Evolutionary conservation across 2,113 vertebrate species (phyloP), one percentile per base, ranked within the genome.

Genomic region (Ammodramus savannarum): DNA sequence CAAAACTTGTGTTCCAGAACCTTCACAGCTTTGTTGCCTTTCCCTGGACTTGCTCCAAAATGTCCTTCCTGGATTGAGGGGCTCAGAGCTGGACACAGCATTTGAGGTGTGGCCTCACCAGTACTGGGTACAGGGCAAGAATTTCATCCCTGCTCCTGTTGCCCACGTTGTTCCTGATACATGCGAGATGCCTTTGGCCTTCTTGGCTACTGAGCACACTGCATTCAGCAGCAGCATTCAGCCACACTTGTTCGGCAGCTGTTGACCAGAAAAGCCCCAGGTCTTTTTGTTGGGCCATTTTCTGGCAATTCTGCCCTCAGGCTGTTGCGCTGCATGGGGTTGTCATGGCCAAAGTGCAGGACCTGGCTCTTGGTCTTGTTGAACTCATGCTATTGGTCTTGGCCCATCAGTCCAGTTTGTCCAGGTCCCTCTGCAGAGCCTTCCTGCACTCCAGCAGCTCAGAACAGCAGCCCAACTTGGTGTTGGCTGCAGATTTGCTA

Each of bases 391-490:
- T 23, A 1, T 6, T 49, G 49, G 21, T 27, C 38, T 59, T 38
- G 27, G 68, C 21, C 25, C 17, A 51, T 58, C 2, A 0, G 22
- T 66, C 43, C 51, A 41, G 8, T 21, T 51, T 66, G 31, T 19
- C 31, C 26, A 16, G 22, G 12, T 49, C 36, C 22, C 18, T 88
- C 26, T 66, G 27, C 15, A 43, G 59, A 73, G 32, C 26, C 18
- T 32, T 22, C 31, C 51, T 72, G 4, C 32, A 22, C 10, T 58
- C 22, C 44, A 19, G 1, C 23, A 81, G 51, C 27, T 51, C 25
- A 17, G n/a, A 49, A 23, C 32, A 16, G 6, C 1, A 1, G 7
- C 27, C 22, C 44, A 66, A 0, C 15, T 38, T 44, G 67, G 10
- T 58, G 36, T 27, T 3, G 0, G 51, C 38, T 38, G 26, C 15